Conservation (phyloP, 1,140 invertebrate genomes). For the Aphis craccivora region DNA sequence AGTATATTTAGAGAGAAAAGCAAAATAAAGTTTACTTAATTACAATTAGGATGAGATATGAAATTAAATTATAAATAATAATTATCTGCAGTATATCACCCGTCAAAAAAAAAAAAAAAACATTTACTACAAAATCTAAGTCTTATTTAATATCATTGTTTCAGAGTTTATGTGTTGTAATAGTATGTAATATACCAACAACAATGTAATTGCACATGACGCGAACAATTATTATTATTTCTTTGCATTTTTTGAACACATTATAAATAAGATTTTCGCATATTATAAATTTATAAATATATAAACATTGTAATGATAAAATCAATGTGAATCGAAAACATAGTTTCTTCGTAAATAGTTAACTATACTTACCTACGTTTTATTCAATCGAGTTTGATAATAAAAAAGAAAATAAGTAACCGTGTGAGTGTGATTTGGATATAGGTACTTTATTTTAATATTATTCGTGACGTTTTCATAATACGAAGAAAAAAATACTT, state of each 20-base stretch:
- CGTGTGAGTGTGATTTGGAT: neutral
- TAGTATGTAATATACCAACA: neutral
- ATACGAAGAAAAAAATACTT: neutral
- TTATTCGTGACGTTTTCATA: neutral
- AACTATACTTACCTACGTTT: neutral
- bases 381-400: neutral
- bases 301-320: constrained; percentile 17
- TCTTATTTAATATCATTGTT: neutral
- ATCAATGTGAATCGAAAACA: neutral
- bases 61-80: neutral
- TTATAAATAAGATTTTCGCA: neutral
- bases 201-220: neutral
- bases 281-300: constrained; percentile 21
- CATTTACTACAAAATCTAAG: neutral
- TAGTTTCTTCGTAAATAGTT: neutral
- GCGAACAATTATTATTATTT: neutral
- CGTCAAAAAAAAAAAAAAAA: neutral
- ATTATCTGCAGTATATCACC: neutral
- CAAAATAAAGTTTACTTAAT: neutral
- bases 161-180: neutral
- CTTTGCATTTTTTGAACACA: neutral
- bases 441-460: neutral
- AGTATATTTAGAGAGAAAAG: neutral
- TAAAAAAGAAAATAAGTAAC: constrained; percentile 3
- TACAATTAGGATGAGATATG: neutral